Conservation (phyloP, 2,888 invertebrate genomes). For the Scaptomyza reducta region DNA sequence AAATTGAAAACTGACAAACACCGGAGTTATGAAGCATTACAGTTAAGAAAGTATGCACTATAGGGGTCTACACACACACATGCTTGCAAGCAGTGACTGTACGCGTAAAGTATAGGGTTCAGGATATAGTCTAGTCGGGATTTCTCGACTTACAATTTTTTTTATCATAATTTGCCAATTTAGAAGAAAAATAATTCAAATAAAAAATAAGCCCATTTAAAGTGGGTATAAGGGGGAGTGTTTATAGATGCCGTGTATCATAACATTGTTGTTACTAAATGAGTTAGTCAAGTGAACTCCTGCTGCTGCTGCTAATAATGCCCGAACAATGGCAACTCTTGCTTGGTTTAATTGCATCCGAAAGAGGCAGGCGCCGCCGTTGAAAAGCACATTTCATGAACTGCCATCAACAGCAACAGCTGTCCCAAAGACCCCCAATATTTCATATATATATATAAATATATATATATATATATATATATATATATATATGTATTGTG, state of each 20-base stretch:
- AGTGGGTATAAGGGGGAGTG: neutral
- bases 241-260: neutral
- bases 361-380: slow-evolving; percentile 24
- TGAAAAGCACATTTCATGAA: slow-evolving; percentile 60
- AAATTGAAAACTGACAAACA: too few relatives aligned
- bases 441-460: slow-evolving; percentile 31
- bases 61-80: too few relatives aligned
- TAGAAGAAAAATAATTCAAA: neutral
- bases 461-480: neutral
- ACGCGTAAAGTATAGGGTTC: too few relatives aligned
- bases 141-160: too few relatives aligned
- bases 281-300: slow-evolving; percentile 8
- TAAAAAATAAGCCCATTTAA: neutral
- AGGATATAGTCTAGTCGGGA: too few relatives aligned
- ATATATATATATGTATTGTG: slow-evolving; percentile 4
- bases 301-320: slow-evolving; percentile 12
- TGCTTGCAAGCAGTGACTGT: too few relatives aligned
- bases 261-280: slow-evolving; percentile 23
- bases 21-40: too few relatives aligned
- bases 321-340: slow-evolving; percentile 23
- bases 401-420: slow-evolving; percentile 52
- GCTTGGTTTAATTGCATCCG: slow-evolving; percentile 42
- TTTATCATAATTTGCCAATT: neutral
- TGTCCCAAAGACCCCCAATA: slow-evolving; percentile 48
- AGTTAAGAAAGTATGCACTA: too few relatives aligned